Conservation (phyloP, 2,797 vertebrate genomes). For the Myripristis jacobus region DNA sequence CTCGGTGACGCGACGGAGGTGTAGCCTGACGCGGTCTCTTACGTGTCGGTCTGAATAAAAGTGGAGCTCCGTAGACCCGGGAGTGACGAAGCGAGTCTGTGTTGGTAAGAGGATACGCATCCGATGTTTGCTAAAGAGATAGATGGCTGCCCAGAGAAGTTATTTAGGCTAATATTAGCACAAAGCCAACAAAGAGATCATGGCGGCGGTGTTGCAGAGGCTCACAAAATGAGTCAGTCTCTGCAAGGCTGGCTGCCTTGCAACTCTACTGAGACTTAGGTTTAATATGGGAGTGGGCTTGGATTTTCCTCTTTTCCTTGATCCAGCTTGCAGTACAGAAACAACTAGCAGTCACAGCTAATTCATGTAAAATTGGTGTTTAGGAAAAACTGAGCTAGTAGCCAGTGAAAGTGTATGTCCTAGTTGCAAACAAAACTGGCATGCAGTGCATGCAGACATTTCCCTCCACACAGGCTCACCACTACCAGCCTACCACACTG, state of each 20-base stretch:
- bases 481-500: slow-evolving; percentile 78
- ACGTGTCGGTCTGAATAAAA: slow-evolving; percentile 99
- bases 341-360: neutral
- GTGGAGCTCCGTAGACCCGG: slow-evolving; percentile 95
- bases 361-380: neutral
- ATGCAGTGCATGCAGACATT: slow-evolving; percentile 68
- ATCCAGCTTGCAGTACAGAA: slow-evolving; percentile 16
- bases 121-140: slow-evolving; percentile 90
- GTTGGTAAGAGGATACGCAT: slow-evolving; percentile 97
- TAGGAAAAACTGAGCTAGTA: neutral
- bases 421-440: slow-evolving; percentile 58
- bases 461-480: slow-evolving; percentile 86
- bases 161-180: slow-evolving; percentile 75
- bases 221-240: slow-evolving; percentile 82
- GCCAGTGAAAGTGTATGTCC: slow-evolving; percentile 57
- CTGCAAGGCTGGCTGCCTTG: slow-evolving; percentile 82
- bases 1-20: slow-evolving; percentile 98
- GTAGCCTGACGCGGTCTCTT: slow-evolving; percentile 99
- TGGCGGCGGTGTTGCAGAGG: slow-evolving; percentile 93
- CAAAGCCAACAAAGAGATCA: slow-evolving; percentile 89
- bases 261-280: slow-evolving; percentile 79
- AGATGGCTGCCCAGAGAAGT: slow-evolving; percentile 75
- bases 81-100: slow-evolving; percentile 98
- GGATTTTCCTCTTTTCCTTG: slow-evolving; percentile 20
- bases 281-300: slow-evolving; percentile 83